A percentile compares a stretch with the other conserved stretches of the same genome.
Conservation (phyloP, 2,888 invertebrate genomes). For the Heliconius ismenius region DNA sequence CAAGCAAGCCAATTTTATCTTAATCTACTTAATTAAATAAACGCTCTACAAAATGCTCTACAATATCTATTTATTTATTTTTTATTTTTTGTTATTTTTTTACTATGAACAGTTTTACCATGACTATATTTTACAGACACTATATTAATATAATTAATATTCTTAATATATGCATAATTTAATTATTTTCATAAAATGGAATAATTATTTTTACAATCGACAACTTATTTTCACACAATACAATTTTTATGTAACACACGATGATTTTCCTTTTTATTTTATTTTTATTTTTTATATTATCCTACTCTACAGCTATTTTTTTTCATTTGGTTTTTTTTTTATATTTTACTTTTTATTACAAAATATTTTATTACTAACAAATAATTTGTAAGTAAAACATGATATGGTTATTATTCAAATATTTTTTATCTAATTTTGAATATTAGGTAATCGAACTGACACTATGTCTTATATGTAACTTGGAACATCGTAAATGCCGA, state of each 20-base stretch:
- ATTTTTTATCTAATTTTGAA: neutral
- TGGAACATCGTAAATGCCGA: neutral
- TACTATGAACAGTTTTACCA: neutral
- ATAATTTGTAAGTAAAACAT: neutral
- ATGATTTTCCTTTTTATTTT: no score
- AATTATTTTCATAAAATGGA: neutral
- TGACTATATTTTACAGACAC: neutral
- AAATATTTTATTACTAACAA: neutral
- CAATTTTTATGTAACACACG: no score
- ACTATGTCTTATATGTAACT: neutral
- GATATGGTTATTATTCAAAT: neutral
- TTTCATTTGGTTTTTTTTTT: neutral
- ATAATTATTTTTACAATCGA: no score
- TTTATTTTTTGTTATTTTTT: neutral
- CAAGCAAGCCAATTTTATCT: no score
- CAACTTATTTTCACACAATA: no score
- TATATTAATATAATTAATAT: neutral
- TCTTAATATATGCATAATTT: neutral
- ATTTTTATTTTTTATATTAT: neutral
- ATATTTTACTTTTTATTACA: neutral
- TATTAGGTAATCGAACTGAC: neutral
- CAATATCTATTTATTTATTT: neutral
- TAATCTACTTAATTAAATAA: no score
- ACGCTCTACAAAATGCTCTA: no score
- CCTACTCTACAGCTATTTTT: neutral